Conservation (phyloP, 2,113 vertebrate species). For the Halcyon senegalensis region DNA sequence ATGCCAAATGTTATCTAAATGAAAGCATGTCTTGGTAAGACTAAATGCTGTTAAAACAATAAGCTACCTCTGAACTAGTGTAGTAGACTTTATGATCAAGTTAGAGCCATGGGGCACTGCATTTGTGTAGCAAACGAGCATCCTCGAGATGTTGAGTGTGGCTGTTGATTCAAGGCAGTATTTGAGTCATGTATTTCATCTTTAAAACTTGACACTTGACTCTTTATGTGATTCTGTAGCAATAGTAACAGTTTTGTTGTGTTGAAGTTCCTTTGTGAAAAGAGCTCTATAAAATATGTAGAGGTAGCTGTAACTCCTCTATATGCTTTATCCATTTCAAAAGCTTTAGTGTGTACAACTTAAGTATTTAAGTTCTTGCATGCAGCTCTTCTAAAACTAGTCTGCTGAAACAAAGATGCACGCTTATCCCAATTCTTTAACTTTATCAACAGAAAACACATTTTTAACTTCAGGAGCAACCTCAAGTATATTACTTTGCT, state of each 20-base stretch:
- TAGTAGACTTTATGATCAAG: neutral
- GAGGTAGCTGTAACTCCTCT: neutral
- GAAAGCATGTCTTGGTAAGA: neutral
- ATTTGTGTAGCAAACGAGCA: neutral
- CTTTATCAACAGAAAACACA: neutral
- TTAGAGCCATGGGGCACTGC: neutral
- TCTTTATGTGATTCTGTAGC: neutral
- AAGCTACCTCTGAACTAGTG: neutral
- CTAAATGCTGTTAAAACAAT: neutral
- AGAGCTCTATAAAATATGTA: neutral
- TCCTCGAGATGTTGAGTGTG: neutral
- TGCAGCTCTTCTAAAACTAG: neutral
- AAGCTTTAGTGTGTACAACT: neutral
- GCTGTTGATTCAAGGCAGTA: neutral
- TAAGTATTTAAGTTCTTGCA: neutral
- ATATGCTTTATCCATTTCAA: neutral
- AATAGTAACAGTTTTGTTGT: neutral
- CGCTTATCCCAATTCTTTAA: fast-evolving
- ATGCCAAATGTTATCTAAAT: neutral
- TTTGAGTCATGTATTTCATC: neutral
- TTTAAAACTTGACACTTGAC: neutral
- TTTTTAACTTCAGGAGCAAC: neutral
- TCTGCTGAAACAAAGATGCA: neutral
- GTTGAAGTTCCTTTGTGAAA: neutral
- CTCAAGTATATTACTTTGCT: neutral